Evolutionary conservation across 2,113 vertebrate genomes (phyloP), one percentile per base, ranked within the genome.

Genomic region (Phalacrocorax pelagicus): DNA sequence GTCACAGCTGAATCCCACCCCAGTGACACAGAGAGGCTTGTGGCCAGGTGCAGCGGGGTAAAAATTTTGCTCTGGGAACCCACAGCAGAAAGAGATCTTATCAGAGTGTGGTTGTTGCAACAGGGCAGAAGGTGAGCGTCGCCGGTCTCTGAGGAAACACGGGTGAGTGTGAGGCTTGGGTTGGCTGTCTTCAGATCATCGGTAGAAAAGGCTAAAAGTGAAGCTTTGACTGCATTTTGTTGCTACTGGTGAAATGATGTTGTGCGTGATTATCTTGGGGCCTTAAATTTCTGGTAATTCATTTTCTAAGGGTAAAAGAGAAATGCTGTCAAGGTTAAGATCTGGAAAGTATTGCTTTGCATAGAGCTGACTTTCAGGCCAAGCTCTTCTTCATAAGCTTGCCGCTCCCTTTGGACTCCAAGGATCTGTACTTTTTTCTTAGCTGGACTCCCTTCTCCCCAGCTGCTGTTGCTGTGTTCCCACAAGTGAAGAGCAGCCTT

Each of bases 191-290:
- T 52, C 42, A 5, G 15, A 2, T 27, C 11, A 2, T 5, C 0
- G 0, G 12, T 10, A 46, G 42, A 3, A 54, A 63, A 54, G 82
- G 55, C 55, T 26, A 15, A 10, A 1, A 5, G 59, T 0, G 0
- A n/a, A 78, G 34, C 34, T 11, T 7, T 17, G 44, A 0, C 47
- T 14, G 19, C 32, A 2, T 44, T 63, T 24, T 49, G 14, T 23
- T 49, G 57, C 54, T 69, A 3, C 15, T 10, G 12, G 3, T 4
- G 44, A 85, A 74, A 36, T 5, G 8, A 10, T 61, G 42, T 9
- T n/a, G 15, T 30, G 40, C 0, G 0, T 87, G 44, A 22, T 72
- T 83, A 61, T 87, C 81, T 77, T 58, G 1, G 46, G 80, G n/a
- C 29, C 80, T 91, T 71, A 24, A 1, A 10, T 80, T 84, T 61